A percentile compares a stretch with the other conserved stretches of the same genome.
phyloP scores from a whole-genome alignment of 1,140 invertebrate species.

The Bombus breviceps region DNA sequence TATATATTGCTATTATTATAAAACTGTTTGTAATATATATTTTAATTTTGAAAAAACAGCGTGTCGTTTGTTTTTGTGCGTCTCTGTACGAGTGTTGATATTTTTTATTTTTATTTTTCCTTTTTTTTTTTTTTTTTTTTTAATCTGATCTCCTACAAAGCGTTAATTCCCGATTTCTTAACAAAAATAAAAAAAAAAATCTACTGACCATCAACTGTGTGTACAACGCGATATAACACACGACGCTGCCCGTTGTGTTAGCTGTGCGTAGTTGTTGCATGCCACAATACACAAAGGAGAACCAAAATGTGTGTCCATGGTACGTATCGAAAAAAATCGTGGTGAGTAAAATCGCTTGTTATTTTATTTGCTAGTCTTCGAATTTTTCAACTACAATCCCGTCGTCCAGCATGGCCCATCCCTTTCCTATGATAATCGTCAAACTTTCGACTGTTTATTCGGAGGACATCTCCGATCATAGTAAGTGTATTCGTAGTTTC shows the following conservation, averaged over 20 bases:
- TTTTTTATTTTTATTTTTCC: background rate
- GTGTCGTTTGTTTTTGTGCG: slow-evolving; percentile 73
- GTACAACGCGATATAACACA: slow-evolving; percentile 53
- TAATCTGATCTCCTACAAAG: background rate
- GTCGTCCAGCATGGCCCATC: background rate
- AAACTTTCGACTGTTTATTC: background rate
- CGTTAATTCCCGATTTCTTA: slow-evolving; percentile 32
- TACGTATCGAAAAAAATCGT: slow-evolving; percentile 59
- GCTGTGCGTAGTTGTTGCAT: slow-evolving; percentile 55
- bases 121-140: slow-evolving; percentile 47
- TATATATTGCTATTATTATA: slow-evolving; percentile 81
- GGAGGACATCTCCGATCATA: background rate
- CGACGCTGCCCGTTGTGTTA: slow-evolving; percentile 57
- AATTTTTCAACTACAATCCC: background rate
- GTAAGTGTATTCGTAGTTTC: background rate
- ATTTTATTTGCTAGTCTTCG: slow-evolving; percentile 50
- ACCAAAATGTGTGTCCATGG: slow-evolving; percentile 25
- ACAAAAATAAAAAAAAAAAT: slow-evolving; percentile 6
- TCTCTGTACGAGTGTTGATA: background rate
- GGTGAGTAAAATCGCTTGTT: slow-evolving; percentile 66
- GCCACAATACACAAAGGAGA: slow-evolving; percentile 39
- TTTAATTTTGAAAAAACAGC: slow-evolving; percentile 80
- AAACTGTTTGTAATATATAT: slow-evolving; percentile 83
- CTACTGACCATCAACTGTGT: slow-evolving; percentile 21
- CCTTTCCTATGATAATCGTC: background rate